Percentiles rank a stretch among this genome's conserved stretches.
These are phyloP conservation scores for Pasiphila rectangulata DNA, from an alignment of 2,888 invertebrate genomes.

Conservation along the genomic window DNA sequence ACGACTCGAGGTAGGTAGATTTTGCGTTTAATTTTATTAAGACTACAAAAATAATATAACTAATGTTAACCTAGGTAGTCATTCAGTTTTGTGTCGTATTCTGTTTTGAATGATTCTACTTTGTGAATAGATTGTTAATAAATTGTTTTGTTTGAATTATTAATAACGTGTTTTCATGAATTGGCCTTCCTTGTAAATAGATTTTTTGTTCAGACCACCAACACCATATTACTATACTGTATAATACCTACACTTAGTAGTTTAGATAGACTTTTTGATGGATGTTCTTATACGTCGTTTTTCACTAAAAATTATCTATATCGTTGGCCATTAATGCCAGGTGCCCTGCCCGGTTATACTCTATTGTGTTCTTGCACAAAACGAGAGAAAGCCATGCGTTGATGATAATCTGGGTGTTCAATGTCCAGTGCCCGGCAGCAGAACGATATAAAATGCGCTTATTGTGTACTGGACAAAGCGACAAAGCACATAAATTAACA, in stretches of 20 bases:
- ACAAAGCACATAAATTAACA: constrained; percentile 80
- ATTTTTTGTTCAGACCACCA: too few relatives aligned
- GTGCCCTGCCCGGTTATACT: constrained; percentile 63
- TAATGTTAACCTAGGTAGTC: not conserved
- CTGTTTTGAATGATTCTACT: not conserved
- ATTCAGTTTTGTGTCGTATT: not conserved
- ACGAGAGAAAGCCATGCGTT: constrained; percentile 72
- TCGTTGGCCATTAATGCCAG: constrained; percentile 69
- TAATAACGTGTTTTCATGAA: too few relatives aligned
- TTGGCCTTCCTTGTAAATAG: too few relatives aligned
- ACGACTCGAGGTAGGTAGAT: constrained; percentile 41
- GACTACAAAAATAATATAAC: constrained; percentile 15
- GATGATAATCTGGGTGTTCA: constrained; percentile 79
- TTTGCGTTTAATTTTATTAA: constrained; percentile 17
- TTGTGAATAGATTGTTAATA: constrained; percentile 7
- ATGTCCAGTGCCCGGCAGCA: constrained; percentile 78
- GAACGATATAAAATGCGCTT: constrained; percentile 69
- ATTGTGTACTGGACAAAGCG: constrained; percentile 67
- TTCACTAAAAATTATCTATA: constrained; percentile 37
- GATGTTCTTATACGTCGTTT: constrained; percentile 33
- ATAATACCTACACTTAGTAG: too few relatives aligned
- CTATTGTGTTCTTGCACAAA: constrained; percentile 75
- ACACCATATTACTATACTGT: too few relatives aligned
- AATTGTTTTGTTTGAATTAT: constrained; percentile 6
- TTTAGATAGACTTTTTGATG: not conserved